A percentile compares a stretch with the other conserved stretches of the same genome.
These are phyloP conservation scores for Dolichotis patagonum DNA, from an alignment of 2,113 vertebrate species.

Conservation along the genomic window DNA sequence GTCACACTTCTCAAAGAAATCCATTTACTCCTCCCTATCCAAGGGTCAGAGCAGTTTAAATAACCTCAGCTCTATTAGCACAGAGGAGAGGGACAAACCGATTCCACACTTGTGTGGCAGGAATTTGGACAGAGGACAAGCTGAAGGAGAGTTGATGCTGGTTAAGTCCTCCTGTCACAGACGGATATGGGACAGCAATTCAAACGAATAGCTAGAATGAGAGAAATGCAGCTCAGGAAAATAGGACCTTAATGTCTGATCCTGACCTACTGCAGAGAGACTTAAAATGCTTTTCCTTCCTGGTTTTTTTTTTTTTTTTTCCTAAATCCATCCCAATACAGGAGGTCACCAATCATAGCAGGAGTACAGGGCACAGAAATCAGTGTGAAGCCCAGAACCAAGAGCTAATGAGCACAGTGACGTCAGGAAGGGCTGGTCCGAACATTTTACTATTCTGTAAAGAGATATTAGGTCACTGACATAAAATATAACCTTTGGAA, in stretches of 20 bases:
- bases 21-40: neutral
- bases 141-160: neutral
- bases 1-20: neutral
- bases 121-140: neutral
- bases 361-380: neutral
- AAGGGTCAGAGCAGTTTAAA: constrained; percentile 6
- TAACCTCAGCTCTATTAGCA: neutral
- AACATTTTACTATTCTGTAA: neutral
- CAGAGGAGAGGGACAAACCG: neutral
- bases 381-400: neutral
- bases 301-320: neutral
- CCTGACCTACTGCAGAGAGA: neutral
- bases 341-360: neutral
- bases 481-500: neutral
- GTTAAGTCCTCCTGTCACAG: neutral
- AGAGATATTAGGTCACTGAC: neutral
- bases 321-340: neutral
- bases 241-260: neutral
- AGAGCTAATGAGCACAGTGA: neutral
- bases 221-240: neutral
- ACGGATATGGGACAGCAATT: neutral
- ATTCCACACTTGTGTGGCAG: neutral
- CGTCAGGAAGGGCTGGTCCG: neutral
- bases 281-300: neutral
- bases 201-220: neutral